phyloP scores from a whole-genome alignment of 2,113 vertebrate genomes.

The Hoplias malabaricus region DNA sequence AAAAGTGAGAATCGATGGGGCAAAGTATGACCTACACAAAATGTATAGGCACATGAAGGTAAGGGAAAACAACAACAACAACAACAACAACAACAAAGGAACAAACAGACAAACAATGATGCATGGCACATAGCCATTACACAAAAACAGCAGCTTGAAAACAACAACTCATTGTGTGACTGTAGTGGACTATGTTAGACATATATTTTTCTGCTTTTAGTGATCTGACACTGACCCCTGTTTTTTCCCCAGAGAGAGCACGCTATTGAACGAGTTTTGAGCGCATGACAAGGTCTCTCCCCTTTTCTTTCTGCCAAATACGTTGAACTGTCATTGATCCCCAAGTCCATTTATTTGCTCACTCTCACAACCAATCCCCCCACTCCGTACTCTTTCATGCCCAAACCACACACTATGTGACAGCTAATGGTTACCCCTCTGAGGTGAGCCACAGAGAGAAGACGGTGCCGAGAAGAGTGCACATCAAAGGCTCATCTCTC shows the following conservation, averaged over 20 bases:
- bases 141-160: neutral
- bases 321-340: neutral
- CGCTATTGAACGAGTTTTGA: neutral
- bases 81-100: neutral
- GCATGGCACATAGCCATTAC: neutral
- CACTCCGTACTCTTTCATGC: neutral
- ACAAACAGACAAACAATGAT: neutral
- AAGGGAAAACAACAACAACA: too few species aligned
- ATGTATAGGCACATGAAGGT: too few species aligned
- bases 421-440: slow-evolving; percentile 1
- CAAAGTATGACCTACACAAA: too few species aligned
- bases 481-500: slow-evolving; percentile 3
- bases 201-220: neutral
- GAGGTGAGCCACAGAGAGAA: neutral
- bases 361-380: neutral
- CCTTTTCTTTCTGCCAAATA: neutral
- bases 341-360: neutral
- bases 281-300: neutral
- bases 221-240: neutral
- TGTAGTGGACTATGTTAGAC: neutral
- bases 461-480: neutral
- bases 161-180: neutral
- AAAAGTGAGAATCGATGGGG: too few species aligned
- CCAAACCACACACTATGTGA: neutral
- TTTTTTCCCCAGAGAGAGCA: neutral